These are phyloP conservation scores for Osedax fenrisi DNA, from an alignment of 2,888 invertebrate genomes.

Conservation along the genomic window DNA sequence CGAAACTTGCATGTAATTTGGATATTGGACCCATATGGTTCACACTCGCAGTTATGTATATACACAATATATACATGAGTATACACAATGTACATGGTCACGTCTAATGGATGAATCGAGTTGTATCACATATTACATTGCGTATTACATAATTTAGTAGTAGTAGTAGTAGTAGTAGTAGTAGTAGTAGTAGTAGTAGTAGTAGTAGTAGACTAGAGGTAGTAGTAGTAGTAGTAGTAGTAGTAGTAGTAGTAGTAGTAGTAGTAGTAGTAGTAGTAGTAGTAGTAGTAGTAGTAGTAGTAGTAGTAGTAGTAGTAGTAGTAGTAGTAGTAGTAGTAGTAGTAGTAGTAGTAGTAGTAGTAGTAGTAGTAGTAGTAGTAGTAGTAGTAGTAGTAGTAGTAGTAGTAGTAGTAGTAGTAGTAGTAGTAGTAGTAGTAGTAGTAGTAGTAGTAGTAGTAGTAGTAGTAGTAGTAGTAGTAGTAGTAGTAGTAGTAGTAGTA, in stretches of 20 bases:
- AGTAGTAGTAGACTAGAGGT: background rate
- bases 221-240: background rate
- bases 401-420: conserved; percentile 25
- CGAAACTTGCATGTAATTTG: no score
- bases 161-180: no score
- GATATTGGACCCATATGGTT: no score
- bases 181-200: background rate
- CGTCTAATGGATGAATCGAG: no score
- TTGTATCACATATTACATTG: no score
- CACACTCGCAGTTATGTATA: no score
- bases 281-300: conserved; percentile 9
- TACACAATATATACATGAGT: no score
- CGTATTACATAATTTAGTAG: no score
- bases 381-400: conserved; percentile 30
- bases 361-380: conserved; percentile 28
- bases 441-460: conserved; percentile 27
- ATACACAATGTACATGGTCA: no score
- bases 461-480: conserved; percentile 6
- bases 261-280: background rate
- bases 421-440: conserved; percentile 27
- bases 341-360: conserved; percentile 22
- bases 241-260: conserved; percentile 12
- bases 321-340: conserved; percentile 23
- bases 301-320: conserved; percentile 18
- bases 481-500: conserved; percentile 9